These are phyloP conservation scores for Apostichopus californicus DNA, from an alignment of 35 echinoderm and acorn worm genomes.

Conservation along the genomic window DNA sequence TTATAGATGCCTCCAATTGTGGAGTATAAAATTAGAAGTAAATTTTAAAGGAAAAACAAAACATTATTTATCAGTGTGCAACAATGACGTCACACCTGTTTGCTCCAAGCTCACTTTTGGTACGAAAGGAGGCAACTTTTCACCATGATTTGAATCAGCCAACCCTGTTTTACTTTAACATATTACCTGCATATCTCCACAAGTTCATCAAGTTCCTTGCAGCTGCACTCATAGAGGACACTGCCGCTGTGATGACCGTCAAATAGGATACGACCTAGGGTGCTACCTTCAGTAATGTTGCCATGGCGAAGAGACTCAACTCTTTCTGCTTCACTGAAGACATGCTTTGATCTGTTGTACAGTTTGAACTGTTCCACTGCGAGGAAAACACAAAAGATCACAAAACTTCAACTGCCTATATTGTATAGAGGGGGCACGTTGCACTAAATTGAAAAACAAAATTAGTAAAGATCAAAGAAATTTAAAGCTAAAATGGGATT, in stretches of 20 bases:
- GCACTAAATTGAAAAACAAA: too few relatives aligned
- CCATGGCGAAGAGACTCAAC: constrained; percentile 67
- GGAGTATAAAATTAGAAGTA: too few relatives aligned
- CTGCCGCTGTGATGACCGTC: constrained; percentile 88
- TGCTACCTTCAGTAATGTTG: constrained; percentile 34
- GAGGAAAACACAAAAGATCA: not conserved
- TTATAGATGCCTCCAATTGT: too few relatives aligned
- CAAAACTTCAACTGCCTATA: too few relatives aligned
- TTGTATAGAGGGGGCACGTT: too few relatives aligned
- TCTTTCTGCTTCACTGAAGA: constrained; percentile 82
- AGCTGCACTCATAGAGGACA: constrained; percentile 92
- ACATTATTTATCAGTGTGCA: too few relatives aligned
- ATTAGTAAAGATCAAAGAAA: too few relatives aligned
- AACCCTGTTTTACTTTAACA: not conserved
- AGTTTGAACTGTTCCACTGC: constrained; percentile 86
- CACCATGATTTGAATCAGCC: not conserved
- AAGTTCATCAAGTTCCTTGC: constrained; percentile 77
- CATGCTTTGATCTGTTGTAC: constrained; percentile 89
- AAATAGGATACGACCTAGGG: constrained; percentile 77
- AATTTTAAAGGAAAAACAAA: too few relatives aligned
- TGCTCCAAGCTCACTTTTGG: too few relatives aligned
- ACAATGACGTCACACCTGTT: too few relatives aligned
- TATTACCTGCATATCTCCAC: constrained; percentile 86
- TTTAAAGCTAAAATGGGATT: too few relatives aligned
- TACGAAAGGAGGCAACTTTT: too few relatives aligned